Evolutionary conservation across 2,113 vertebrate genomes (phyloP), one percentile per base, ranked within the genome.

Genomic region (Gymnorhina tibicen): DNA sequence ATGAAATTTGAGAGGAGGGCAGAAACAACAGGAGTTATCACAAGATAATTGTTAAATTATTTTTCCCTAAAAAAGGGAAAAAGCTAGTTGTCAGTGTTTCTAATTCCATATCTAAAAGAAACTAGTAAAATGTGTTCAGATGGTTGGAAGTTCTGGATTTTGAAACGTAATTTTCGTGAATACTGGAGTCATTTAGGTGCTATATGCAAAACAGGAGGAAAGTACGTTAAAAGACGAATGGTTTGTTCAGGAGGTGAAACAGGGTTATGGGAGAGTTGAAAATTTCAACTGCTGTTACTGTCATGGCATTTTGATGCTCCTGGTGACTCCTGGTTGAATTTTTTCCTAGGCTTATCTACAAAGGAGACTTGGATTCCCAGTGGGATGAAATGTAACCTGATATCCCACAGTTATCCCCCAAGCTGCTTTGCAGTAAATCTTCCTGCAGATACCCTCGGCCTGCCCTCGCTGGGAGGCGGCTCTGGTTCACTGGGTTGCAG

Each of bases 231-330:
- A 33, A 66, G 46, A 2, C 9, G 1, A 3, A 35, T 52, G 16
- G 18, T 55, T 35, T 76, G 22, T 50, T 86, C 13, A 26, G 53
- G 53, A 52, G 50, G 20, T 62, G 55, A 56, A 28, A 14, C 8
- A 13, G 77, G 30, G 39, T 13, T 80, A 27, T 39, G 33, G 8
- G 10, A 47, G 46, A 76, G 30, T 3, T 59, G 47, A 53, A 24
- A 2, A 59, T 58, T 53, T 23, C 46, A 16, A 0, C 32, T 53
- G 0, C 37, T 33, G 3, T 53, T 67, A 9, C 21, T 62, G 19
- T 33, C 12, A 2, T 21, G 28, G 42, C 19, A 3, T 87, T 86
- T 33, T 52, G 50, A 32, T 63, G 32, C 6, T 76, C 26, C 23
- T 20, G 14, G n/a, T 76, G 70, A 20, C 55, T 87, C 37, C 74